A percentile compares a stretch with the other conserved stretches of the same genome.
phyloP scores from a whole-genome alignment of 2,797 vertebrate species.

The Martes flavigula region DNA sequence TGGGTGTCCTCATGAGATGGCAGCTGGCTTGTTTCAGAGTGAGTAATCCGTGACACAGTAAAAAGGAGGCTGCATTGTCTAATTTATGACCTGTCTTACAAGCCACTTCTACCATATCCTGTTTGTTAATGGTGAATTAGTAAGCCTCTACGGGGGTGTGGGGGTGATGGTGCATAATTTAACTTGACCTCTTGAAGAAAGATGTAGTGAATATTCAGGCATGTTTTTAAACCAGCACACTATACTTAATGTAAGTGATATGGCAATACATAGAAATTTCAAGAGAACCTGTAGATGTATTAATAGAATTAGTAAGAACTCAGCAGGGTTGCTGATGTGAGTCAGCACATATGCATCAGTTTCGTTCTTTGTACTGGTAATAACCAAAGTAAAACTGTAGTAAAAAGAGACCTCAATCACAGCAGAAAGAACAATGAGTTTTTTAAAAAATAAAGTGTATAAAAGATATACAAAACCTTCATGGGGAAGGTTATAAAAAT shows the following conservation, averaged over 20 bases:
- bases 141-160: not conserved
- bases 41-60: not conserved
- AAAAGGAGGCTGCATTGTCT: not conserved
- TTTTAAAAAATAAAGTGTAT: not conserved
- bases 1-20: not conserved
- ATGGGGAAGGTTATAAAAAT: not conserved
- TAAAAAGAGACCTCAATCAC: not conserved
- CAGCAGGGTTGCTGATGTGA: not conserved
- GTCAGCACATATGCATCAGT: not conserved
- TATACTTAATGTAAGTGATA: not conserved
- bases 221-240: not conserved
- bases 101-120: not conserved
- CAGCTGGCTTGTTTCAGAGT: not conserved
- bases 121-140: not conserved
- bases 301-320: not conserved
- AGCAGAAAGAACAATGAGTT: not conserved
- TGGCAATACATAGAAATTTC: not conserved
- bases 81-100: not conserved
- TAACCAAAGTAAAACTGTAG: not conserved
- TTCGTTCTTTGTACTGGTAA: not conserved
- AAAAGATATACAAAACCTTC: not conserved
- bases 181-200: not conserved
- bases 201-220: not conserved
- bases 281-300: not conserved
- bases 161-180: not conserved